Conservation (phyloP, 2,113 vertebrate genomes). For the Silurus meridionalis region DNA sequence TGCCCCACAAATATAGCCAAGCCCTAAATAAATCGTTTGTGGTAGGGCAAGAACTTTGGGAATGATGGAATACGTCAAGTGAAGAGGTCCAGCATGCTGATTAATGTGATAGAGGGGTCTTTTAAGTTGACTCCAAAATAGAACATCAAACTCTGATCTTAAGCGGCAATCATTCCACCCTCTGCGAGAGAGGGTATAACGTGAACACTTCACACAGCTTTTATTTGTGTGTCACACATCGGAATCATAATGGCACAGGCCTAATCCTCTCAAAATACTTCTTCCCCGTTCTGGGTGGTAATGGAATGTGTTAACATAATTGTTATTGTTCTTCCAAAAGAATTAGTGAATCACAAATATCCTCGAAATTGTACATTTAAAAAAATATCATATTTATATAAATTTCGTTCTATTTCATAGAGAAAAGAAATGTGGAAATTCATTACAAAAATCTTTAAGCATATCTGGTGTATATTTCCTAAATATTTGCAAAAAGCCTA, state of each 20-base stretch:
- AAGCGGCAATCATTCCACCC: constrained; percentile 58
- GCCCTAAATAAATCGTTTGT: constrained; percentile 69
- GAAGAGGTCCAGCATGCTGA: constrained; percentile 65
- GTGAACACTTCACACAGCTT: constrained; percentile 28
- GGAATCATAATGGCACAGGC: background rate
- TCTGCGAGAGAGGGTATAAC: constrained; percentile 15
- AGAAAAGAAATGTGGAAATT: constrained; percentile 32
- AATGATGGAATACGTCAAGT: constrained; percentile 68
- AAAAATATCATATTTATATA: no score
- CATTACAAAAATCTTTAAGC: constrained; percentile 58
- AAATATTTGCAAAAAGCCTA: constrained; percentile 7
- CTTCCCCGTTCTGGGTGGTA: background rate
- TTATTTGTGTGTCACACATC: constrained; percentile 28
- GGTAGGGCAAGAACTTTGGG: constrained; percentile 55
- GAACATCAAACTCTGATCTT: constrained; percentile 67
- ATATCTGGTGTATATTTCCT: constrained; percentile 52
- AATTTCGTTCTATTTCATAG: background rate
- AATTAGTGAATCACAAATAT: background rate
- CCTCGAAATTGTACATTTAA: background rate
- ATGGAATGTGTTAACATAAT: background rate
- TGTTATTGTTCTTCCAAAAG: background rate
- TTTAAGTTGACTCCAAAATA: constrained; percentile 71
- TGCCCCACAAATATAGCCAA: constrained; percentile 77
- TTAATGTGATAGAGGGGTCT: constrained; percentile 74
- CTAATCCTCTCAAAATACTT: constrained; percentile 2